Evolutionary conservation across 2,797 vertebrate species (phyloP).

Genomic region (Esox masquinongy): DNA sequence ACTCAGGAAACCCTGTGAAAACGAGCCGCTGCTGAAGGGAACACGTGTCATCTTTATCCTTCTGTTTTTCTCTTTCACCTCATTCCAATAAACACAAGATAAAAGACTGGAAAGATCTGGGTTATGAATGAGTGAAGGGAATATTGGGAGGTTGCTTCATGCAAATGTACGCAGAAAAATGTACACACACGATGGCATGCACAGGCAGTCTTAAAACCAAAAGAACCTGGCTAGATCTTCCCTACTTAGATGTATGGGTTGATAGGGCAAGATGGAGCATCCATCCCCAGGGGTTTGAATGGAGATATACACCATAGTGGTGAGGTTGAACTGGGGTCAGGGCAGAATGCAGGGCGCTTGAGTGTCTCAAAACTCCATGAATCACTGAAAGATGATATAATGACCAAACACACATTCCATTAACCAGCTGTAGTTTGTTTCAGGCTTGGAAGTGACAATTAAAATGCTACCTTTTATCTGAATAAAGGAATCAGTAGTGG

Average conservation of each 20-base stretch:
- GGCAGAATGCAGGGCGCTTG: conserved; percentile 20
- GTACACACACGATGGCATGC: too few species aligned
- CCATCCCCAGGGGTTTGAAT: conserved; percentile 2
- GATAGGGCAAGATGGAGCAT: neutral
- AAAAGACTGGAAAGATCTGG: too few species aligned
- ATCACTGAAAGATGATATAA: neutral
- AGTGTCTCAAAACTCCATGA: neutral
- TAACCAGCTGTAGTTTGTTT: neutral
- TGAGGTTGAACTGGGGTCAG: conserved; percentile 27
- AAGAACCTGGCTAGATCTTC: too few species aligned
- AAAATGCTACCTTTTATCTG: too few species aligned
- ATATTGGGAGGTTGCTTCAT: too few species aligned
- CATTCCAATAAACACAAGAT: neutral
- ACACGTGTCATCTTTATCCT: neutral
- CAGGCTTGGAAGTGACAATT: too few species aligned
- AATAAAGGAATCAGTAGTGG: too few species aligned
- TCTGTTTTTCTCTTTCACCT: too few species aligned
- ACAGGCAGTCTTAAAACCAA: too few species aligned
- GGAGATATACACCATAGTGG: conserved; percentile 19
- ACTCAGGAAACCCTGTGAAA: neutral
- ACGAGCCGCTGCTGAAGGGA: too few species aligned
- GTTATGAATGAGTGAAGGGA: too few species aligned
- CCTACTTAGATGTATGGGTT: neutral
- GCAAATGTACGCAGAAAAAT: too few species aligned
- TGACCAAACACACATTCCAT: neutral